phyloP scores from a whole-genome alignment of 2,888 invertebrate genomes.

The Brassicogethes aeneus region DNA sequence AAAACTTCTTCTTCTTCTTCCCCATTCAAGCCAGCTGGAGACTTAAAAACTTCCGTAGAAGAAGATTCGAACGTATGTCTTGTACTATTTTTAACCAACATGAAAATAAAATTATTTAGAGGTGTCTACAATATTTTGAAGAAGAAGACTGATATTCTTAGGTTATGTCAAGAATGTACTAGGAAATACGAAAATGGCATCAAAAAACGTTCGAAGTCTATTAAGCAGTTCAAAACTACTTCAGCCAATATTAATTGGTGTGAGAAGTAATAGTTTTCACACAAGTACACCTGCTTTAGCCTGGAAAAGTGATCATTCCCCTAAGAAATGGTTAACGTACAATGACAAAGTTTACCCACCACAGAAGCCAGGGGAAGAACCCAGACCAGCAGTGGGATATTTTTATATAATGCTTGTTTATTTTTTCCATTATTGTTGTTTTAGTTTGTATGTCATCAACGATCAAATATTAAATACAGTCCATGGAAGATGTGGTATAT shows the following conservation, averaged over 20 bases:
- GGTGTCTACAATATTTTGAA: too few species aligned
- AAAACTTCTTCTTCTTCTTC: too few species aligned
- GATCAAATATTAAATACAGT: slow-evolving; percentile 79
- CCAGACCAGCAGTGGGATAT: slow-evolving; percentile 70
- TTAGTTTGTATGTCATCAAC: slow-evolving; percentile 83
- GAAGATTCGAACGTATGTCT: too few species aligned
- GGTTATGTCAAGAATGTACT: too few species aligned
- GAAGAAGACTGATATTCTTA: too few species aligned
- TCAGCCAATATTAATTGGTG: neutral
- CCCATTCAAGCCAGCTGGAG: too few species aligned
- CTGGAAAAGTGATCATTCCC: slow-evolving; percentile 24
- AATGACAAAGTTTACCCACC: slow-evolving; percentile 78
- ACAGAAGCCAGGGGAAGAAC: slow-evolving; percentile 60
- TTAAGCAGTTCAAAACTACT: neutral
- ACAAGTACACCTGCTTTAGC: neutral
- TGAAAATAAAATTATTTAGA: too few species aligned
- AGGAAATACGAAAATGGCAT: too few species aligned
- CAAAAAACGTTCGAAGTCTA: too few species aligned
- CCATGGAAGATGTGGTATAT: slow-evolving; percentile 91
- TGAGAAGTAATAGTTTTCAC: neutral
- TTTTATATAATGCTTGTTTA: slow-evolving; percentile 1
- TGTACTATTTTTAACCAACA: too few species aligned
- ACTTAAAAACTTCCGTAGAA: too few species aligned
- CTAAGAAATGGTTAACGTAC: slow-evolving; percentile 51
- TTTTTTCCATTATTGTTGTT: slow-evolving; percentile 27